A percentile compares a stretch with the other conserved stretches of the same genome.
These are phyloP conservation scores for Parotocinclus haroldoi DNA, from an alignment of 2,797 vertebrate genomes.

Conservation along the genomic window DNA sequence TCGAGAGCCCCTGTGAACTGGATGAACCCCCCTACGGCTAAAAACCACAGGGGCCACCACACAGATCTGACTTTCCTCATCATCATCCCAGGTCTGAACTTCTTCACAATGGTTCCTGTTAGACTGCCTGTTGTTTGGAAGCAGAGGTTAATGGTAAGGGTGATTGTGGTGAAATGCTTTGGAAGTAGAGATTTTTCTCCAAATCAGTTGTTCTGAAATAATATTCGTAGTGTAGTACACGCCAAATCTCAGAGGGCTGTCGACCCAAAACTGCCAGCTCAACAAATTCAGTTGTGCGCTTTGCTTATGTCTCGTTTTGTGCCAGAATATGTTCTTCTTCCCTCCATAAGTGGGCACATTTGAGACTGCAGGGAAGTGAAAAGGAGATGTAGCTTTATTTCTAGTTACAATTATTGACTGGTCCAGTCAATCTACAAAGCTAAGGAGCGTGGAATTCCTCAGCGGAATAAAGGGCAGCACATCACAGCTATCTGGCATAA, in stretches of 20 bases:
- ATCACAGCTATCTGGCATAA: conserved; percentile 49
- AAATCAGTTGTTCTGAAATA: neutral
- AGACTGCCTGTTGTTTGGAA: neutral
- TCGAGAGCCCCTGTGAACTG: conserved; percentile 69
- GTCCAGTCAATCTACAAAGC: neutral
- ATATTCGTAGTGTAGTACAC: neutral
- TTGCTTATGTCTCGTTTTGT: conserved; percentile 59
- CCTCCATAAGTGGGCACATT: conserved; percentile 69
- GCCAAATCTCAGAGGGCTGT: conserved; percentile 41
- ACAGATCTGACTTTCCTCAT: conserved; percentile 58
- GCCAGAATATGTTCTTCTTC: conserved; percentile 66
- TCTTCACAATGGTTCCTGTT: neutral
- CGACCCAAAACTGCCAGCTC: conserved; percentile 45
- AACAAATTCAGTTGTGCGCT: conserved; percentile 45
- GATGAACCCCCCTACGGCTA: conserved; percentile 63
- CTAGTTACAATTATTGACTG: neutral
- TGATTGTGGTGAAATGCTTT: too few relatives aligned
- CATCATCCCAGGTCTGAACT: conserved; percentile 54
- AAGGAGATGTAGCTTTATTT: too few relatives aligned
- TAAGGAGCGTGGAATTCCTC: conserved; percentile 3
- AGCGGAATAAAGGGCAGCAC: conserved; percentile 29
- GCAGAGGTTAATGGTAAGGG: neutral
- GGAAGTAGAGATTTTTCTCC: neutral
- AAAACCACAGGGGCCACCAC: conserved; percentile 62
- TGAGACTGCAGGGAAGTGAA: conserved; percentile 37